Evolutionary conservation across 1,140 invertebrate species (phyloP).

Genomic region (Limonius californicus): DNA sequence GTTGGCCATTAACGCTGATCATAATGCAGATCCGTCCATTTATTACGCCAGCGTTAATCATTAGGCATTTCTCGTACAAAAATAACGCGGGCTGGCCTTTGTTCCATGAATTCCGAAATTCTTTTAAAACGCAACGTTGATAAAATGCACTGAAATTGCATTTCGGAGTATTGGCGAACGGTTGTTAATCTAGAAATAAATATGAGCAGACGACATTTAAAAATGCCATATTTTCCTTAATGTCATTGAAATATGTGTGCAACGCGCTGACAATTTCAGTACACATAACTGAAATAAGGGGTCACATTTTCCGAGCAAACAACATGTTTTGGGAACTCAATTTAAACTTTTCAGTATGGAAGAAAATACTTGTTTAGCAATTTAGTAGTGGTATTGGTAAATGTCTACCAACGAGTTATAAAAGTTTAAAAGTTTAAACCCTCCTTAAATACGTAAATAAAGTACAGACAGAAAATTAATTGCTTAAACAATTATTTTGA

Average conservation of each 20-base stretch:
- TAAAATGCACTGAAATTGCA: neutral
- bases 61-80: neutral
- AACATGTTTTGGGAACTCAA: no score
- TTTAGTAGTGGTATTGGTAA: no score
- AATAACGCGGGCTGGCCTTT: neutral
- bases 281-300: no score
- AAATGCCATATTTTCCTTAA: neutral
- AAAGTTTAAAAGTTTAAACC: no score
- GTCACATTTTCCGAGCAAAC: no score
- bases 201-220: neutral
- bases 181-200: neutral
- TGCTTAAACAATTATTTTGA: no score
- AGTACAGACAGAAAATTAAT: no score
- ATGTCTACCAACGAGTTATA: no score
- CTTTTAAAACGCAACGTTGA: neutral
- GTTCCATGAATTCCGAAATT: neutral
- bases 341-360: no score
- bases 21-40: neutral
- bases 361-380: no score
- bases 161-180: neutral
- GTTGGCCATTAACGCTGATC: slow-evolving; percentile 14
- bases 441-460: no score
- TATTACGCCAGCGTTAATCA: neutral
- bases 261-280: no score
- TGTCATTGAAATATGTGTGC: neutral